Base-by-base conservation (phyloP, 53 echinoderm and acorn worm genomes). In the Hippasteria phrygiana region DNA sequence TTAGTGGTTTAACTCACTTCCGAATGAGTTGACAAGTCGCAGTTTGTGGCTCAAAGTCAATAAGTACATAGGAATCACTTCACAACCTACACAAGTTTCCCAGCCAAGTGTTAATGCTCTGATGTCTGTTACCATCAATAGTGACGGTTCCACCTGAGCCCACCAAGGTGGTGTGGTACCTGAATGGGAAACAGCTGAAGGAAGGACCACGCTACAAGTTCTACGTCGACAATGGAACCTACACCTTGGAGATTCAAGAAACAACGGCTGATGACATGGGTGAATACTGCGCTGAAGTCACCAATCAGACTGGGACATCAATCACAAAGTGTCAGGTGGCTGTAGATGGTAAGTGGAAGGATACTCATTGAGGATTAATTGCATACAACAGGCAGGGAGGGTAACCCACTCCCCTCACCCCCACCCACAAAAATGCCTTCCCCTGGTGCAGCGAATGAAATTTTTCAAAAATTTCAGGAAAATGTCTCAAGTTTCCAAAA, bases 291-390 rank as follows among this genome's bases (percentile, higher is more conserved):
- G 99, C 94, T 0, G 93, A 96, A 62, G 93, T 96, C 14, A 75
- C 94, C 73, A 96, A 99, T 73, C 87, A 87, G 63, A 90, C 87
- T 47, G 99, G 96, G 35, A 94, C 82, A 54, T 77, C 96, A 1
- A 9, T 93, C 64, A 99, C 99, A 75, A 89, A 88, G 38, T 96
- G 99, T 76, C 89, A 73, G 59, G 81, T 99, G 20, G 89, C 93
- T 54, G 96, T 96, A 4, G 95, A 96, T 86, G 94, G 99, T 99
- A 90, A 92, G 93, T n/a, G n/a, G n/a, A n/a, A n/a, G n/a, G n/a
- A n/a, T n/a, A n/a, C n/a, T n/a, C n/a, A n/a, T n/a, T n/a, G n/a
- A n/a, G n/a, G n/a, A n/a, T n/a, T n/a, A n/a, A n/a, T n/a, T n/a
- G n/a, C n/a, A n/a, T n/a, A n/a, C n/a, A n/a, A n/a, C n/a, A n/a